Evolutionary conservation across 35 echinoderm and acorn worm species (phyloP), one percentile per base, ranked within the genome.

Genomic region (Apostichopus japonicus): DNA sequence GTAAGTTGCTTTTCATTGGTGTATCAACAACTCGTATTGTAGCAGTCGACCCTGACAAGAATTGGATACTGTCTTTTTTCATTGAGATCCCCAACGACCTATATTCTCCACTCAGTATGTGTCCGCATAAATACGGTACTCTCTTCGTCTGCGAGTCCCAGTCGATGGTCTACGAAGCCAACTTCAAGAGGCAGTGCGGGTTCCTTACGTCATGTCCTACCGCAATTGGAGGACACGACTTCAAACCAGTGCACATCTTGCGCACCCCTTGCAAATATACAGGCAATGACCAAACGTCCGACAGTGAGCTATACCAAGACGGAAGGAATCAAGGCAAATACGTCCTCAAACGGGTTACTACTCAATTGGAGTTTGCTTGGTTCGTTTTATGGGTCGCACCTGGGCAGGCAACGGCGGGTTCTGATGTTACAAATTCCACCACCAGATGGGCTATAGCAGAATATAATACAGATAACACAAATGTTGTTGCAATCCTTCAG

Each of bases 121-220:
- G 25, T 17, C 23, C 90, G 4, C 90, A 91, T 33, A 77, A 79
- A 77, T 17, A 61, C 58, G 90, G 90, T 54, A 73, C 90, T 14
- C 19, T 91, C 55, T 77, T 91, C 33, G 17, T 91, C 16, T 78
- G 90, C 23, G 77, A 91, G 24, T 91, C 72, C 52, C 72, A 91
- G 19, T 79, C 90, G 16, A 16, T 91, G 90, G 90, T 91, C 19
- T 91, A 78, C n/a, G 23, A 91, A 79, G 90, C 72, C 4, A 91
- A 91, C 90, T 91, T 91, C 73, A 77, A 59, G 54, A 17, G 77
- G 53, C 90, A 91, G 24, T 91, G 90, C 21, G 90, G 90, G 17
- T 79, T 77, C 53, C 76, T 91, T 15, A 58, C 72, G 8, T 56
- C 76, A 10, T 78, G 90, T 91, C 90, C 90, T 16, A 77, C 72